These are phyloP conservation scores for Orchesella flavescens DNA, from an alignment of 2,888 invertebrate species.

Conservation along the genomic window DNA sequence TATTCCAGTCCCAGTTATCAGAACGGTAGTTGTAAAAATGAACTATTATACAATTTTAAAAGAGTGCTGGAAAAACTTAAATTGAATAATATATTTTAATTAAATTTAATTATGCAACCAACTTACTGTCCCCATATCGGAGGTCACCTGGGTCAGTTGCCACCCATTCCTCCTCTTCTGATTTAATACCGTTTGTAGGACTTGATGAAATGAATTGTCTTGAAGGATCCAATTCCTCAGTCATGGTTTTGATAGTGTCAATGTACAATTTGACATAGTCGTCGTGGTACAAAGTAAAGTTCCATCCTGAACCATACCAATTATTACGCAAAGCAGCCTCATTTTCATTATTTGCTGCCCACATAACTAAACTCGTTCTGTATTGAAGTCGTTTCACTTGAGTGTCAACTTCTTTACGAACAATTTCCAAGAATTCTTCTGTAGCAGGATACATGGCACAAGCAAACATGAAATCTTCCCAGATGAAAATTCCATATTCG, in stretches of 20 bases:
- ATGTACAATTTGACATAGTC: conserved; percentile 91
- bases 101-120: not conserved
- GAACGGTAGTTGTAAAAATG: conserved; percentile 91
- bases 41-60: conserved; percentile 75
- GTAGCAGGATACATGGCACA: conserved; percentile 77
- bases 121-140: conserved; percentile 76
- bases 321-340: conserved; percentile 85
- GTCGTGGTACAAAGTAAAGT: conserved; percentile 78
- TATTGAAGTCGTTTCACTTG: conserved; percentile 76
- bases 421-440: conserved; percentile 74
- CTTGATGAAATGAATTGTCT: conserved; percentile 88
- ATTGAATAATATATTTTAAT: not conserved
- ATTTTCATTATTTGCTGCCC: conserved; percentile 80
- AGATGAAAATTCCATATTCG: conserved; percentile 77
- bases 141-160: conserved; percentile 73
- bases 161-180: conserved; percentile 77
- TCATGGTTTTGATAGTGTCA: conserved; percentile 81
- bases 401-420: conserved; percentile 75
- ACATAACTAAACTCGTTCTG: conserved; percentile 77
- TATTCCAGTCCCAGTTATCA: conserved; percentile 86
- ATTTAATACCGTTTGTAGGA: conserved; percentile 88
- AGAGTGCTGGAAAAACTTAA: not conserved
- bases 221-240: conserved; percentile 79
- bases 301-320: conserved; percentile 79
- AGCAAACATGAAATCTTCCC: conserved; percentile 79